These are phyloP conservation scores for Ips nitidus DNA, from an alignment of 1,140 invertebrate genomes.

Conservation along the genomic window DNA sequence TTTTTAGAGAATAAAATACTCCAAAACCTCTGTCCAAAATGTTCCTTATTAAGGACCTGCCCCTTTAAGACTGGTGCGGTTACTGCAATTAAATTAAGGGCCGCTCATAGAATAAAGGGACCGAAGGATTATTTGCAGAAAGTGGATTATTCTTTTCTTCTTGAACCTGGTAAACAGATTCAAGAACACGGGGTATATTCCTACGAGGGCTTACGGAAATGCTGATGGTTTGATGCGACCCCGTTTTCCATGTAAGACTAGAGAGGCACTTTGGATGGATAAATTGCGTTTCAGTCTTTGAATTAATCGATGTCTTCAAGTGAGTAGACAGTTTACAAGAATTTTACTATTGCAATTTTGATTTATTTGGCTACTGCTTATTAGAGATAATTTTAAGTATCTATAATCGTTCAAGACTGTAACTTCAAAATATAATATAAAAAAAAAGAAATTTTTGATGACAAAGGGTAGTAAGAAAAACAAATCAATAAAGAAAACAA, in stretches of 20 bases:
- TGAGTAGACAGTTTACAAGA: no score
- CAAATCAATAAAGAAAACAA: no score
- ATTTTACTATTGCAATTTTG: no score
- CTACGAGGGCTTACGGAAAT: constrained; percentile 11
- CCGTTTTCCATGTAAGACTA: constrained; percentile 6
- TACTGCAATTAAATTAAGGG: constrained; percentile 30
- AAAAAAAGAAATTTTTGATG: no score
- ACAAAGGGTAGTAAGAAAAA: no score
- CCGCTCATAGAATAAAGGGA: constrained; percentile 27
- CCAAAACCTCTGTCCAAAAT: not conserved
- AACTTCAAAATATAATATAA: no score
- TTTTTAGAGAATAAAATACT: no score
- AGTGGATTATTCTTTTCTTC: constrained; percentile 31
- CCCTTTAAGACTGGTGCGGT: not conserved
- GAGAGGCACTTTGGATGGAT: not conserved
- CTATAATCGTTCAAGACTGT: no score
- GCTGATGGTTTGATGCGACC: constrained; percentile 19
- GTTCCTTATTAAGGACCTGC: constrained; percentile 1
- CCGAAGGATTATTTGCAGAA: constrained; percentile 27
- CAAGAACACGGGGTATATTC: constrained; percentile 17
- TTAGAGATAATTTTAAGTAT: no score
- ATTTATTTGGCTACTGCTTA: no score
- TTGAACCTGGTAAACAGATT: constrained; percentile 21
- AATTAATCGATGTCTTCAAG: no score
- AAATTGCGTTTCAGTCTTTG: no score